Percentiles rank a stretch among this genome's conserved stretches.
Conservation (phyloP, 2,888 invertebrate species). For the Nudaria mundana region DNA sequence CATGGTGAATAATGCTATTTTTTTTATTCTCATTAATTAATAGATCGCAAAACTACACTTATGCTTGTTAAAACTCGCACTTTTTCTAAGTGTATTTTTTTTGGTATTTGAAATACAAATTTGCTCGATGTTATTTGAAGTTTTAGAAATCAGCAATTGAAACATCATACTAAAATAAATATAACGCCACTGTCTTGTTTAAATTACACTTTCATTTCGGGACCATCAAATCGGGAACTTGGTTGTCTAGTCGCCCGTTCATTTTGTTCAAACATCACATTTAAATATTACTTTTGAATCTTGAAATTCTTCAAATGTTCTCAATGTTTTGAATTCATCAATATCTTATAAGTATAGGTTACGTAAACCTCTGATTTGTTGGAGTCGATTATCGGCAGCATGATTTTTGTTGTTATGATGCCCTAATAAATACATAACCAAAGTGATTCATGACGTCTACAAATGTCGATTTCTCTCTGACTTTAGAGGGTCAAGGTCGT, state of each 20-base stretch:
- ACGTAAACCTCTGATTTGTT: constrained; percentile 13
- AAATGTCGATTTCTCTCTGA: constrained; percentile 68
- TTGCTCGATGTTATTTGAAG: constrained; percentile 67
- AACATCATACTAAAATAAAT: constrained; percentile 61
- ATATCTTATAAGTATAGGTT: constrained; percentile 12
- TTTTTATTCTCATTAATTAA: not conserved
- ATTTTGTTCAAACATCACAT: constrained; percentile 26
- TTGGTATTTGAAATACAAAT: constrained; percentile 64
- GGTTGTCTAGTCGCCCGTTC: constrained; percentile 24
- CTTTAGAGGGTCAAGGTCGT: constrained; percentile 67
- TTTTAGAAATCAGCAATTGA: constrained; percentile 73
- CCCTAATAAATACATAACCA: constrained; percentile 24
- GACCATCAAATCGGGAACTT: constrained; percentile 33
- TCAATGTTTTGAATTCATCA: no score
- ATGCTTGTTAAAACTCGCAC: no score
- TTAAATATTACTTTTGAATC: constrained; percentile 24
- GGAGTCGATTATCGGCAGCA: constrained; percentile 20
- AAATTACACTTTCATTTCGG: constrained; percentile 33
- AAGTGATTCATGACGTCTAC: constrained; percentile 42
- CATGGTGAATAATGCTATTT: constrained; percentile 4
- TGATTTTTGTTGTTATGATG: constrained; percentile 23
- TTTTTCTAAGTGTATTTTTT: no score
- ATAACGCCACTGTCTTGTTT: constrained; percentile 50
- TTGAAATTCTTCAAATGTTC: constrained; percentile 1
- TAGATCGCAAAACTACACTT: no score